Evolutionary conservation across 2,888 invertebrate genomes (phyloP).

Genomic region (Petrolisthes cinctipes): DNA sequence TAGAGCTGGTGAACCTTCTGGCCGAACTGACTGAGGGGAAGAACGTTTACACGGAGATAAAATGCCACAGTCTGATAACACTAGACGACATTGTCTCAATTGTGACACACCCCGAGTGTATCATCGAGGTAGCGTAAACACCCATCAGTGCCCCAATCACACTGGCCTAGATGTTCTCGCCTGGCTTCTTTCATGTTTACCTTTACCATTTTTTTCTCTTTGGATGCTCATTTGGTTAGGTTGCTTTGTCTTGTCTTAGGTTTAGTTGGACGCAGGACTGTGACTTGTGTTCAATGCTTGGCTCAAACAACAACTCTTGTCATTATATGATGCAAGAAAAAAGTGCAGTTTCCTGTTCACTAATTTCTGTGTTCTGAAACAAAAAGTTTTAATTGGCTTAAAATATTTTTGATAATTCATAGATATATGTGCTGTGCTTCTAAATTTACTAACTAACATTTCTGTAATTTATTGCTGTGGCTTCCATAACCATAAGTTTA

Average conservation of each 20-base stretch:
- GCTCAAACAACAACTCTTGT: no score
- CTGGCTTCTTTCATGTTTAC: not conserved
- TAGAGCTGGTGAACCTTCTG: conserved; percentile 93
- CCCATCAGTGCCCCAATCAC: conserved; percentile 1
- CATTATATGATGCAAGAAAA: no score
- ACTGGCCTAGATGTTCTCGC: not conserved
- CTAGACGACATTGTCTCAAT: conserved; percentile 96
- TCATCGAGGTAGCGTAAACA: conserved; percentile 82
- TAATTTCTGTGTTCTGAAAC: no score
- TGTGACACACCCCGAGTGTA: conserved; percentile 92
- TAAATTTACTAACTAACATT: no score
- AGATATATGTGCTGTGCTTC: no score
- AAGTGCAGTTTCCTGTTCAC: no score
- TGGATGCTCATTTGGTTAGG: not conserved
- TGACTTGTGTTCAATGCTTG: no score
- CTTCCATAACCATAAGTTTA: no score
- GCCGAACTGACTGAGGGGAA: conserved; percentile 99
- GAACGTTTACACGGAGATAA: conserved; percentile 98
- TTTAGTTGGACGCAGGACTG: no score
- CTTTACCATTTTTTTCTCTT: not conserved
- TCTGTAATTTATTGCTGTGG: no score
- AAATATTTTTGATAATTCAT: no score
- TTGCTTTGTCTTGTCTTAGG: not conserved
- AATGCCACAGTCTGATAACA: conserved; percentile 96
- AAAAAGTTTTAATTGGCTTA: no score